A percentile compares a stretch with the other conserved stretches of the same genome.
These are phyloP conservation scores for Temnothorax longispinosus DNA, from an alignment of 1,140 invertebrate genomes.

Conservation along the genomic window DNA sequence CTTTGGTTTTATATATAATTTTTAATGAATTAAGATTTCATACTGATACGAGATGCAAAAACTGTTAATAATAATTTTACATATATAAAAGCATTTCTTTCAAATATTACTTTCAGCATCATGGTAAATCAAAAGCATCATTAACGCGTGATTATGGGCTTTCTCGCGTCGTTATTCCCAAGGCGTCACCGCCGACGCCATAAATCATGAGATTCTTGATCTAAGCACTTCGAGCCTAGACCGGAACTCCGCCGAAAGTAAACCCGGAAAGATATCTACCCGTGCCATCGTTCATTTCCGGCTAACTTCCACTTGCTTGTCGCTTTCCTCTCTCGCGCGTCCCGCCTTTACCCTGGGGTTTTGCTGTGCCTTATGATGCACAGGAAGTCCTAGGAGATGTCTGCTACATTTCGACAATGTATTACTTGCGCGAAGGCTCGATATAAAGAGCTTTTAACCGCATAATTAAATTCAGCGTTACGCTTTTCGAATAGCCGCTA, in stretches of 20 bases:
- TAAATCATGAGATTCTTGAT: conserved; percentile 61
- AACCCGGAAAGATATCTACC: conserved; percentile 65
- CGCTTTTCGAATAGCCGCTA: background rate
- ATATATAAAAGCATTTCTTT: no score
- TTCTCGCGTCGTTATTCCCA: background rate
- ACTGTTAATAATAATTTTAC: no score
- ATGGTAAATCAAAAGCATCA: no score
- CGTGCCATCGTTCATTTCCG: conserved; percentile 69
- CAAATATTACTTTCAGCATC: no score
- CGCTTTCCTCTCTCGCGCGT: conserved; percentile 18
- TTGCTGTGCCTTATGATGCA: conserved; percentile 19
- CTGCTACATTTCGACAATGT: background rate
- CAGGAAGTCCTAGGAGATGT: background rate
- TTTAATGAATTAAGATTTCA: no score
- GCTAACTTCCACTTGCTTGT: conserved; percentile 56
- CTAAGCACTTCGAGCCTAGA: conserved; percentile 6
- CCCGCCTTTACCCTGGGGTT: conserved; percentile 10
- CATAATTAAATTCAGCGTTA: background rate
- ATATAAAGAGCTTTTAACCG: background rate
- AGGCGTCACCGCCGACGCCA: background rate
- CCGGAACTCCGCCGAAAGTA: conserved; percentile 53
- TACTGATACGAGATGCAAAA: no score
- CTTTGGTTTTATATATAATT: no score
- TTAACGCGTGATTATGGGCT: conserved; percentile 26
- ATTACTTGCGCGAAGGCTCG: background rate